Base-by-base conservation (phyloP, 2,797 vertebrate genomes). In the Mormyrops attenuatus region DNA sequence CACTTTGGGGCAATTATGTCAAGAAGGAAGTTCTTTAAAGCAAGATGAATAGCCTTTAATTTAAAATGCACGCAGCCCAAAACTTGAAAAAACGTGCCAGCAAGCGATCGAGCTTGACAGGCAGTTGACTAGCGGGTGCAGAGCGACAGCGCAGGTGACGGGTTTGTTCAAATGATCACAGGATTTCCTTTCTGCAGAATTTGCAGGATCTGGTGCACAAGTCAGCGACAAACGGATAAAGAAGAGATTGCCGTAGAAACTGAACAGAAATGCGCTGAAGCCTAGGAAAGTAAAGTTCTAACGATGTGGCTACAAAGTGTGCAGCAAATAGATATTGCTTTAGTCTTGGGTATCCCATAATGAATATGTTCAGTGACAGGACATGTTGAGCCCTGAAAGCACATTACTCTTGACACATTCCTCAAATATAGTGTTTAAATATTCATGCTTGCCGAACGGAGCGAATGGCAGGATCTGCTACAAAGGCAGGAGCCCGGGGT, bases 141-240 rank as follows among this genome's bases (percentile, higher is more conserved):
- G 9, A 85, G 47, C 44, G n/a, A 7, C 49, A 30, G 82, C 47
- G 44, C 82, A 52, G 82, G 49, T 50, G 82, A 50, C 17, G 82
- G 82, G 22, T 85, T 85, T 85, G 82, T 50, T 57, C 85, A 38
- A 57, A 53, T 87, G 85, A 55, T 55, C 52, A 57, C 85, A 87
- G 85, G 50, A 57, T 85, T 85, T 30, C 22, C 49, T 52, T 85
- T 50, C 44, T 57, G 86, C 52, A 57, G 53, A 34, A n/a, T n/a
- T n/a, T 87, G 53, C 52, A 87, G 86, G 50, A 38, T 34, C 53
- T 41, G 52, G 53, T 60, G 30, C 53, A 55, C 50, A 41, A 87
- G 86, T 57, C 86, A 87, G 53, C 15, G 26, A n/a, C 38, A 60
- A 60, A 60, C 9, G 15, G 3, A 57, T 30, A 44, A 38, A 87